Percentiles rank a stretch among this genome's conserved stretches.
Conservation (phyloP, 2,888 invertebrate genomes). For the Pterostichus niger region DNA sequence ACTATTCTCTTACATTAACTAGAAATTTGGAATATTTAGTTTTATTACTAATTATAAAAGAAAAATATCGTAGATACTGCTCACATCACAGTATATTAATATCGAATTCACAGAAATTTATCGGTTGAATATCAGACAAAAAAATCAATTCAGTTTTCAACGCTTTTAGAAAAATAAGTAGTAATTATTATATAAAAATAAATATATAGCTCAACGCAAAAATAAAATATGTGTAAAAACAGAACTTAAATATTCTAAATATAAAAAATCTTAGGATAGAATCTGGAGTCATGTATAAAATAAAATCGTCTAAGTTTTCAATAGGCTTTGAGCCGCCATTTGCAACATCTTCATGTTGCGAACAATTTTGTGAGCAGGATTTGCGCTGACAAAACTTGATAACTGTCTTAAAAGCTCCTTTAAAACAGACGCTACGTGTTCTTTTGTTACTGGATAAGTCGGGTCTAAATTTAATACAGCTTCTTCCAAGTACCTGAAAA, state of each 20-base stretch:
- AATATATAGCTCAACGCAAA: constrained; percentile 47
- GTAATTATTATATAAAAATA: constrained; percentile 50
- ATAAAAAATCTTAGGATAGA: constrained; percentile 38
- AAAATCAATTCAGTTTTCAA: neutral
- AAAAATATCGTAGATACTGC: constrained; percentile 10
- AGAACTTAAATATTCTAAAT: constrained; percentile 44
- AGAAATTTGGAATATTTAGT: constrained; percentile 57
- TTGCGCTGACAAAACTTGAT: constrained; percentile 82
- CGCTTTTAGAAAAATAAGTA: constrained; percentile 5
- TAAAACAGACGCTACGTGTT: constrained; percentile 90
- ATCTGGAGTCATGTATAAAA: constrained; percentile 19
- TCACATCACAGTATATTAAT: constrained; percentile 37
- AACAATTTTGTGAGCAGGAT: constrained; percentile 83
- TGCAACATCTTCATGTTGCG: constrained; percentile 85
- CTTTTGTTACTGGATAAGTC: constrained; percentile 87
- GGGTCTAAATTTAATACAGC: constrained; percentile 91
- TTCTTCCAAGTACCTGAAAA: constrained; percentile 90
- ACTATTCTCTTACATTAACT: constrained; percentile 56
- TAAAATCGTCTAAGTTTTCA: constrained; percentile 71
- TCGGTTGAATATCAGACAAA: constrained; percentile 33
- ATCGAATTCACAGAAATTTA: constrained; percentile 35
- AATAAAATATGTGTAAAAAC: constrained; percentile 54
- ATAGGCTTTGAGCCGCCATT: constrained; percentile 83
- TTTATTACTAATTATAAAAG: constrained; percentile 1
- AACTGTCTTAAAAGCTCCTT: constrained; percentile 88